Evolutionary conservation across 2,113 vertebrate genomes (phyloP).

Genomic region (Aegithalos caudatus): DNA sequence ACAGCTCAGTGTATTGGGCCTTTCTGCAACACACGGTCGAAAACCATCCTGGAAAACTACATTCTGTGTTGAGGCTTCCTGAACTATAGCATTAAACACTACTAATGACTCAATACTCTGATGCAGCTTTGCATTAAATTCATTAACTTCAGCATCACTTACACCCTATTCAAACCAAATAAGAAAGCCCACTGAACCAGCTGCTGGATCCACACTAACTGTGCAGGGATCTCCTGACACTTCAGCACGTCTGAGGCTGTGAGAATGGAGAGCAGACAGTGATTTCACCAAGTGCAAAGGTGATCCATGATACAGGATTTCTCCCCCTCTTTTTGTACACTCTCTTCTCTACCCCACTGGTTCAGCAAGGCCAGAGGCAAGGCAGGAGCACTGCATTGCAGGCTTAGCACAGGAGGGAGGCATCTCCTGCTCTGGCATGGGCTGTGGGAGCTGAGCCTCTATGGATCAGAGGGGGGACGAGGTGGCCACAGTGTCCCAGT

Average conservation of each 20-base stretch:
- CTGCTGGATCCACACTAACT: background rate
- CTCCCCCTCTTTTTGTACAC: accelerated
- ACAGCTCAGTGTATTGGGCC: background rate
- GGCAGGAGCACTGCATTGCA: background rate
- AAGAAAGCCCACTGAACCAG: background rate
- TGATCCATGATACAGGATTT: background rate
- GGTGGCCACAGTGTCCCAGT: background rate
- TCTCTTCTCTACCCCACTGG: accelerated
- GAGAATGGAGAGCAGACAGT: background rate
- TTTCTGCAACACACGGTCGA: accelerated
- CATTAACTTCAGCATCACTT: background rate
- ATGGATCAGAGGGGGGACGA: accelerated
- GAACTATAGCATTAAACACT: background rate
- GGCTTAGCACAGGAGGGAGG: background rate
- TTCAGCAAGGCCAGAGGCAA: accelerated
- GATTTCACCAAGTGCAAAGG: background rate
- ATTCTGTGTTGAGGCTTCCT: background rate
- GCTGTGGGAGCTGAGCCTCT: background rate
- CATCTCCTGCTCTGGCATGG: accelerated
- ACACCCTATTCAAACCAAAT: background rate
- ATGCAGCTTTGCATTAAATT: background rate
- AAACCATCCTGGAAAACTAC: background rate
- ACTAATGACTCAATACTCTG: background rate
- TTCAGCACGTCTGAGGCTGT: accelerated
- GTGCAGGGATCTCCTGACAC: background rate